These are phyloP conservation scores for Drosophila incognita DNA, from an alignment of 2,888 invertebrate genomes.

Conservation along the genomic window DNA sequence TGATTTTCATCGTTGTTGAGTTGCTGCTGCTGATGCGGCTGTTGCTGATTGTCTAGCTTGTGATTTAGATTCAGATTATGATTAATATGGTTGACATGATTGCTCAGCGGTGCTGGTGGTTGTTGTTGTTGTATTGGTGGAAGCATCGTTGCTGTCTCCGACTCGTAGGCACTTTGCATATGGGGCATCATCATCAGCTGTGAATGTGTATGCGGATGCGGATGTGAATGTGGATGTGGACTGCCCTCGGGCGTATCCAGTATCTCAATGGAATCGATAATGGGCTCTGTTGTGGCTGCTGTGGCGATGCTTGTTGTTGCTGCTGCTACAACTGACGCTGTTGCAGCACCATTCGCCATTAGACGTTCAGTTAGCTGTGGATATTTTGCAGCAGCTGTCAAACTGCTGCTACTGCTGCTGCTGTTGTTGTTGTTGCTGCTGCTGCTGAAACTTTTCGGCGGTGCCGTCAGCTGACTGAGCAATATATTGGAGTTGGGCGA, in stretches of 20 bases:
- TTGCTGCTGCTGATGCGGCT: conserved; percentile 28
- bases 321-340: conserved; percentile 2
- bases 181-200: conserved; percentile 26
- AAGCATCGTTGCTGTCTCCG: conserved; percentile 26
- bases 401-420: conserved; percentile 34
- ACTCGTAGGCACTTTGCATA: conserved; percentile 60
- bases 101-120: conserved; percentile 45
- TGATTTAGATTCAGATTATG: conserved; percentile 42
- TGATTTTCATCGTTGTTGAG: conserved; percentile 20
- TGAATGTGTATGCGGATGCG: conserved; percentile 63
- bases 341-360: conserved; percentile 73
- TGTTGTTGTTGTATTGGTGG: conserved; percentile 18
- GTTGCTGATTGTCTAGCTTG: conserved; percentile 58
- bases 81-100: conserved; percentile 58
- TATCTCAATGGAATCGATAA: conserved; percentile 83
- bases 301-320: conserved; percentile 13
- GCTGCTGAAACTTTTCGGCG: conserved; percentile 60
- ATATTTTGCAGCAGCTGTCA: conserved; percentile 65
- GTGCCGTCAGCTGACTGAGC: conserved; percentile 71
- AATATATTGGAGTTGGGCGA: conserved; percentile 65
- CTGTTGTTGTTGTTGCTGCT: conserved; percentile 36
- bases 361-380: conserved; percentile 80
- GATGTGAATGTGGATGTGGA: conserved; percentile 76
- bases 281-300: conserved; percentile 22
- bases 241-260: conserved; percentile 83